Evolutionary conservation across 23 tunicate species (phyloP).

Genomic region (Halocynthia roretzi): DNA sequence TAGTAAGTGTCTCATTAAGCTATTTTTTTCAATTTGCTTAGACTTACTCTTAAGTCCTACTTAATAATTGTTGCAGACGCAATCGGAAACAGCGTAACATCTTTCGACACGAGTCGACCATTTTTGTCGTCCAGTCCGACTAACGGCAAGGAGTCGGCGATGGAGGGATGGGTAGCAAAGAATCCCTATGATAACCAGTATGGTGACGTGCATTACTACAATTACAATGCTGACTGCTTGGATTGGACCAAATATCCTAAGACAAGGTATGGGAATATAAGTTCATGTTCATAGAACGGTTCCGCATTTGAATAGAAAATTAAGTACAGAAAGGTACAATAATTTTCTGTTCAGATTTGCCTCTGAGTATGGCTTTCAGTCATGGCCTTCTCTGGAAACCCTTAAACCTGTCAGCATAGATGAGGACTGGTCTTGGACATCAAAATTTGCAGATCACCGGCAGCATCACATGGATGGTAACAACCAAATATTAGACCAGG

Average conservation of each 20-base stretch:
- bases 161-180: conserved; percentile 74
- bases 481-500: conserved; percentile 54
- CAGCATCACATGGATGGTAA: conserved; percentile 83
- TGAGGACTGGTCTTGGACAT: conserved; percentile 45
- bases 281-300: not conserved
- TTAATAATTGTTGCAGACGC: conserved; percentile 42
- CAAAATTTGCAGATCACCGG: conserved; percentile 68
- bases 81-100: conserved; percentile 24
- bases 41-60: not conserved
- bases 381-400: conserved; percentile 83
- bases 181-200: conserved; percentile 83
- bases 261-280: conserved; percentile 43
- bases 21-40: not conserved
- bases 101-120: conserved; percentile 65
- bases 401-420: conserved; percentile 31
- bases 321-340: not conserved
- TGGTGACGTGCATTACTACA: conserved; percentile 98
- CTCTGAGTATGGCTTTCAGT: conserved; percentile 90
- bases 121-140: conserved; percentile 91
- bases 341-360: conserved; percentile 53
- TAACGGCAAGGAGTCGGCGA: conserved; percentile 55
- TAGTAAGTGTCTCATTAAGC: conserved; percentile 29
- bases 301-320: not conserved
- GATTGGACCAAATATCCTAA: conserved; percentile 83
- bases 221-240: conserved; percentile 84